Evolutionary conservation across 1,140 invertebrate species (phyloP).

Genomic region (Diuraphis noxia): DNA sequence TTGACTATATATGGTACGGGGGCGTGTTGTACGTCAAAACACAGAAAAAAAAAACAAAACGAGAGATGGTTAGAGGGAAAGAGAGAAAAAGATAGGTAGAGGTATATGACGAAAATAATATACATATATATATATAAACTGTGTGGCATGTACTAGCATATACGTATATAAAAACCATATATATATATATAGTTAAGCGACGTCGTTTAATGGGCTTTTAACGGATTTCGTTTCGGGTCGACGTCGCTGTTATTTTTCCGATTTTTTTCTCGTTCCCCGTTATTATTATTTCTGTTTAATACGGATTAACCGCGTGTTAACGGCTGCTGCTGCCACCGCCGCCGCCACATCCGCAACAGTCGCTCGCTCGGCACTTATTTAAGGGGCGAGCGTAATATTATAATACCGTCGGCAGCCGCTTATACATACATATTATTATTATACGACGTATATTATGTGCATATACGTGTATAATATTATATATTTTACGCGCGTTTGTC

Average conservation of each 20-base stretch:
- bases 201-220: conserved; percentile 50
- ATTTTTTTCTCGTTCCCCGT: background rate
- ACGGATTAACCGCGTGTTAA: conserved; percentile 33
- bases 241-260: conserved; percentile 38
- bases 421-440: background rate
- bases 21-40: background rate
- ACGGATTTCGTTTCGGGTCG: conserved; percentile 40
- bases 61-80: background rate
- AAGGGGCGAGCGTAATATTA: background rate
- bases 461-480: background rate
- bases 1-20: background rate
- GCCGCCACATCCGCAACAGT: background rate
- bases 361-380: background rate
- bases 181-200: conserved; percentile 22
- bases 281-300: conserved; percentile 46
- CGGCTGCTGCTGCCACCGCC: background rate
- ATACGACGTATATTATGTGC: background rate
- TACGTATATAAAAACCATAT: background rate
- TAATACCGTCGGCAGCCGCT: background rate
- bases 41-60: background rate
- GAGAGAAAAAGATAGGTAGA: background rate
- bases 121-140: background rate
- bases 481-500: background rate
- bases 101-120: background rate
- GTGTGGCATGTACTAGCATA: background rate